These are phyloP conservation scores for Ceratina australensis DNA, from an alignment of 1,140 invertebrate species.

Conservation along the genomic window DNA sequence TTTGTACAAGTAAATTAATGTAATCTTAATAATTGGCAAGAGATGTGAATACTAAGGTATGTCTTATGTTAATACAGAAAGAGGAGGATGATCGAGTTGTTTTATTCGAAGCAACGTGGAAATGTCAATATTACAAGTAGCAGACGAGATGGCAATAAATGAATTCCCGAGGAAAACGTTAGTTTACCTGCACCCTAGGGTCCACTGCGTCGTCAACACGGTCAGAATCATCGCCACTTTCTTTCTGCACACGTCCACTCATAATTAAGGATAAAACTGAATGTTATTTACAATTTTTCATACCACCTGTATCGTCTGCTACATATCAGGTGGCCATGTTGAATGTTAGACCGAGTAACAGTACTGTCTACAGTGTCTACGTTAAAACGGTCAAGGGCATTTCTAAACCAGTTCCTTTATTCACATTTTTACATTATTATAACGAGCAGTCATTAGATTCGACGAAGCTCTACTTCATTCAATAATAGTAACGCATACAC, in stretches of 20 bases:
- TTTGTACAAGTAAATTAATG: not conserved
- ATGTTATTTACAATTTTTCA: slow-evolving; percentile 73
- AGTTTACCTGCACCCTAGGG: slow-evolving; percentile 79
- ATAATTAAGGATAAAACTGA: slow-evolving; percentile 72
- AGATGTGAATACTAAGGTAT: not conserved
- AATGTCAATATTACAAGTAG: slow-evolving; percentile 58
- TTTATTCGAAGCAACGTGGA: slow-evolving; percentile 26
- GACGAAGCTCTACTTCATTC: too few relatives aligned
- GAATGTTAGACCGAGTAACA: slow-evolving; percentile 59
- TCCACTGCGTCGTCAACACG: slow-evolving; percentile 78
- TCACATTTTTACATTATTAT: not conserved
- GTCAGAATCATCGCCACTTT: slow-evolving; percentile 70
- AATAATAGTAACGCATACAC: too few relatives aligned
- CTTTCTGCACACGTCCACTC: slow-evolving; percentile 72
- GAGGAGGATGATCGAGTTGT: not conserved
- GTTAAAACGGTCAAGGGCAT: slow-evolving; percentile 32
- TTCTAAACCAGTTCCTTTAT: slow-evolving; percentile 6
- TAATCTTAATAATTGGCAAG: not conserved
- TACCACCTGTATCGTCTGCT: slow-evolving; percentile 76
- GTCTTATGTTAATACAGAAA: not conserved
- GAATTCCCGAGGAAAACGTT: slow-evolving; percentile 19
- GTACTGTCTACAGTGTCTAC: slow-evolving; percentile 28
- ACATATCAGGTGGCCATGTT: slow-evolving; percentile 76
- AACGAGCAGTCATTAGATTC: not conserved
- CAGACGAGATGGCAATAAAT: slow-evolving; percentile 11